phyloP scores from a whole-genome alignment of 2,113 vertebrate species.

The Sinocyclocheilus anshuiensis region DNA sequence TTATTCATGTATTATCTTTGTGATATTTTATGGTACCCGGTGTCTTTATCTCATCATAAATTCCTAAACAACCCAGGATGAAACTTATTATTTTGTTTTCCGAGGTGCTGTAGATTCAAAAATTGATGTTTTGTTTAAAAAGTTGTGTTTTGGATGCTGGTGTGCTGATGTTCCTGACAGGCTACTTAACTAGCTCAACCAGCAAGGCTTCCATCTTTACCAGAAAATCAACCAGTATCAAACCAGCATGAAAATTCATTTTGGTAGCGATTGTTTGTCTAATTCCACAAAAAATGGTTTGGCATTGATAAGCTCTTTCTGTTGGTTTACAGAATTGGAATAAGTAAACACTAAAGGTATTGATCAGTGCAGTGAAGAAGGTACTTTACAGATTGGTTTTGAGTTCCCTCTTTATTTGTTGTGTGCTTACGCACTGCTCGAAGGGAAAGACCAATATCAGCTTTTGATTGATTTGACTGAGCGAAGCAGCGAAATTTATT shows the following conservation, averaged over 20 bases:
- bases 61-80: background rate
- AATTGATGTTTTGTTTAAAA: too few species aligned
- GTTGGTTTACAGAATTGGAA: background rate
- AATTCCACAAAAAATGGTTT: background rate
- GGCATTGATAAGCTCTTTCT: background rate
- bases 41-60: conserved; percentile 1
- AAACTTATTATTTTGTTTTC: background rate
- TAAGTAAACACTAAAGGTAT: conserved; percentile 3
- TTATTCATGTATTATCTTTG: background rate
- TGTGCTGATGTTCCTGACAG: background rate
- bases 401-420: conserved; percentile 31
- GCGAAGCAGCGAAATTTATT: conserved; percentile 8
- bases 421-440: conserved; percentile 3
- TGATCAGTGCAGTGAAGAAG: conserved; percentile 4
- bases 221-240: background rate
- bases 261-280: background rate
- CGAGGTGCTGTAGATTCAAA: too few species aligned
- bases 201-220: background rate
- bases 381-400: conserved; percentile 18
- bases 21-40: background rate
- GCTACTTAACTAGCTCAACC: background rate
- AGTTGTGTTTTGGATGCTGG: background rate
- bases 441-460: conserved; percentile 30
- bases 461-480: conserved; percentile 38
- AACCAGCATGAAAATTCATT: background rate